A percentile compares a stretch with the other conserved stretches of the same genome.
These are phyloP conservation scores for Tauraco erythrolophus DNA, from an alignment of 2,113 vertebrate genomes.

Conservation along the genomic window DNA sequence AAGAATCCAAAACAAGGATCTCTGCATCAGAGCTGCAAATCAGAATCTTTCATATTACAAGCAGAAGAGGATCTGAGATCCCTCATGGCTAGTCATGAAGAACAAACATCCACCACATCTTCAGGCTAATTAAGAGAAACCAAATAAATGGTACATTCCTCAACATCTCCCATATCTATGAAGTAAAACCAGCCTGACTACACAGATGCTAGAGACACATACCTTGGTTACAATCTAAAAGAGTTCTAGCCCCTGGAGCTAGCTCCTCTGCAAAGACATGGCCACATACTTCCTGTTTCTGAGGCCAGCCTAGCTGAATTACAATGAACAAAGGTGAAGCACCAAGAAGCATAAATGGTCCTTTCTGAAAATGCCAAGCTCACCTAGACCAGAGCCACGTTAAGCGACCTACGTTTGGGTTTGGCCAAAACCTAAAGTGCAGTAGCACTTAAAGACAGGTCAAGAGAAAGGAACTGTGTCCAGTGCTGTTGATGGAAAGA, in stretches of 20 bases:
- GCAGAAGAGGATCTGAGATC: neutral
- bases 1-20: neutral
- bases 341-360: neutral
- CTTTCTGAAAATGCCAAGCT: neutral
- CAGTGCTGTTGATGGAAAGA: neutral
- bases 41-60: neutral
- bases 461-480: neutral
- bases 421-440: neutral
- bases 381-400: neutral
- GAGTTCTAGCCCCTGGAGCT: neutral
- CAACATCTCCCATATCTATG: neutral
- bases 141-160: neutral
- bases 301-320: neutral
- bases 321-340: neutral
- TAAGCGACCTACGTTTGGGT: neutral
- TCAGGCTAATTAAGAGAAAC: neutral
- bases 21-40: neutral
- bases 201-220: neutral
- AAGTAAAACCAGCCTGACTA: neutral
- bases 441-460: neutral
- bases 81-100: neutral
- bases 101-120: neutral
- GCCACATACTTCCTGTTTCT: neutral
- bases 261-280: neutral
- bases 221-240: neutral